Evolutionary conservation across 2,797 vertebrate genomes (phyloP).

Genomic region (Phrynocephalus vlangalii): DNA sequence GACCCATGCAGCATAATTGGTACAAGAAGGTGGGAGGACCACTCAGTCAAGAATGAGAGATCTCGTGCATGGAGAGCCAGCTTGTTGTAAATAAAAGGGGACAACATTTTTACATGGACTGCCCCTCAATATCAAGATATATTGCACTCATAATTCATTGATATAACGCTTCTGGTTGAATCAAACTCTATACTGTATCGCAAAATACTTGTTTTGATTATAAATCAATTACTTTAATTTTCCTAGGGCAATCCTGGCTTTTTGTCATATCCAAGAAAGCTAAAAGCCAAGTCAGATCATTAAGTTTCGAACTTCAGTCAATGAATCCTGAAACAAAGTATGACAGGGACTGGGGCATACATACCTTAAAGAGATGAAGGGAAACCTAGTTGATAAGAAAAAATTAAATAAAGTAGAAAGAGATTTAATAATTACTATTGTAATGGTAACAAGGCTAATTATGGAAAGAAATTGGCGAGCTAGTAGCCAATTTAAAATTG

Average conservation of each 20-base stretch:
- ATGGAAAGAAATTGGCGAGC: too few species aligned
- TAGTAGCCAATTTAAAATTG: too few species aligned
- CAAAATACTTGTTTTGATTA: background rate
- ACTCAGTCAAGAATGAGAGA: background rate
- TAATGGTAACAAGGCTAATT: too few species aligned
- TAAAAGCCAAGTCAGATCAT: background rate
- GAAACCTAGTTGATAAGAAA: too few species aligned
- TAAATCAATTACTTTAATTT: background rate
- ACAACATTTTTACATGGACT: background rate
- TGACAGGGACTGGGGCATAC: background rate
- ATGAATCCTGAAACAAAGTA: background rate
- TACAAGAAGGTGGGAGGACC: background rate
- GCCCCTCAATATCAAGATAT: background rate
- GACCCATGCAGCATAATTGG: background rate
- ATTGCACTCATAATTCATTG: conserved; percentile 9
- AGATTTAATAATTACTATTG: too few species aligned
- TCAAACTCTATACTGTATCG: background rate
- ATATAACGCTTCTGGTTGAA: background rate
- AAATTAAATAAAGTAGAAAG: too few species aligned
- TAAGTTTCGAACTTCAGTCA: background rate
- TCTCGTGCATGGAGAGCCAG: background rate
- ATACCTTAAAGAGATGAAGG: background rate
- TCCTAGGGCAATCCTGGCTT: background rate
- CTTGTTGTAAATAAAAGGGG: background rate
- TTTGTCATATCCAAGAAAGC: background rate